A percentile compares a stretch with the other conserved stretches of the same genome.
Evolutionary conservation across 2,888 invertebrate species (phyloP).

Genomic region (Macrosiphum euphorbiae): DNA sequence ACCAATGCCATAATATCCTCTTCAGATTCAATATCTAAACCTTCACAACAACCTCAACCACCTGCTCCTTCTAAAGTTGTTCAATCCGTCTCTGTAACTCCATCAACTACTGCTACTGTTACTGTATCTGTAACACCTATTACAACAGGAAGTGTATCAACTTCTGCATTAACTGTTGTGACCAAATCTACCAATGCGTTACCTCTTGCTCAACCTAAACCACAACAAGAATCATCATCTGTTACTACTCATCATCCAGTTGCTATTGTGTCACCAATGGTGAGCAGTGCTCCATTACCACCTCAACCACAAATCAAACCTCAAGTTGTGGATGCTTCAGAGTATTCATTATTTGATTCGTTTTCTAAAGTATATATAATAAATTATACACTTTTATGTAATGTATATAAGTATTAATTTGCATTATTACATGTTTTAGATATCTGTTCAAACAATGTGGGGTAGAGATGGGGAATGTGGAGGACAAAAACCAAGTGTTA

Average conservation of each 20-base stretch:
- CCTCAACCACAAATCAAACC: slow-evolving; percentile 64
- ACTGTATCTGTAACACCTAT: slow-evolving; percentile 68
- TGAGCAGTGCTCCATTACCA: slow-evolving; percentile 65
- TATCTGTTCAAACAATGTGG: slow-evolving; percentile 77
- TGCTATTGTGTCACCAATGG: slow-evolving; percentile 69
- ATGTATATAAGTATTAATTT: background rate
- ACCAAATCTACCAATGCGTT: slow-evolving; percentile 48
- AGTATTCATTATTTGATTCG: slow-evolving; percentile 89
- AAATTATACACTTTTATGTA: background rate
- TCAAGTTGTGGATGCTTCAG: slow-evolving; percentile 69
- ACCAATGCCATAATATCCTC: slow-evolving; percentile 75
- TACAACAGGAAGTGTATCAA: slow-evolving; percentile 48
- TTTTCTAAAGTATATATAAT: slow-evolving; percentile 74
- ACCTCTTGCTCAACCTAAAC: slow-evolving; percentile 61
- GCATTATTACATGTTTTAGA: slow-evolving; percentile 68
- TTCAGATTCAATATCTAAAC: slow-evolving; percentile 67
- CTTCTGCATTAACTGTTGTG: slow-evolving; percentile 56
- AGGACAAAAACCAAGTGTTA: slow-evolving; percentile 71
- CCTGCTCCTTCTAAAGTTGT: slow-evolving; percentile 70
- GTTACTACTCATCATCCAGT: slow-evolving; percentile 68
- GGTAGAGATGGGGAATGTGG: slow-evolving; percentile 73
- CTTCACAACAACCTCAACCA: slow-evolving; percentile 72
- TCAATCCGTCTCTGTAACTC: slow-evolving; percentile 48
- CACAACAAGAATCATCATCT: slow-evolving; percentile 67
- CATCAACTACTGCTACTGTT: slow-evolving; percentile 72